Conservation (phyloP, 2,113 vertebrate species). For the Poeciliopsis prolifica region DNA sequence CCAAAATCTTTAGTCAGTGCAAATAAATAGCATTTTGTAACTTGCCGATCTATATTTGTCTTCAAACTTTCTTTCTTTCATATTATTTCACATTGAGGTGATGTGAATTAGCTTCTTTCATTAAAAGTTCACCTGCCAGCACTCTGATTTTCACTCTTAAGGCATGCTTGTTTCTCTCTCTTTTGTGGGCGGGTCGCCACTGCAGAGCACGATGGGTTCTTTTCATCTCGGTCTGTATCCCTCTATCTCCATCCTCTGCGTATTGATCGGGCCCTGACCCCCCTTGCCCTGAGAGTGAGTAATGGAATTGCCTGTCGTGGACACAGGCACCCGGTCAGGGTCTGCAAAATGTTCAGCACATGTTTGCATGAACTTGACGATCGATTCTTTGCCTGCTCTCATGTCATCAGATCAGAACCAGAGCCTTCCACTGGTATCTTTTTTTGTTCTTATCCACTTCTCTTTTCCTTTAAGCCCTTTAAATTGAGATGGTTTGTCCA, state of each 20-base stretch:
- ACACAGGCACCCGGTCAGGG: constrained; percentile 60
- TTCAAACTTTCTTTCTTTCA: neutral
- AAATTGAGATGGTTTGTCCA: constrained; percentile 22
- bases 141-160: constrained; percentile 24
- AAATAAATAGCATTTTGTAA: neutral
- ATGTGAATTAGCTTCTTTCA: neutral
- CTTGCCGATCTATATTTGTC: neutral
- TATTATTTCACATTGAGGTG: neutral
- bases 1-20: neutral
- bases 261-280: constrained; percentile 67
- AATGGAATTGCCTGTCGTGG: constrained; percentile 72
- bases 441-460: too few species aligned
- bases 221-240: constrained; percentile 46
- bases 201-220: constrained; percentile 23
- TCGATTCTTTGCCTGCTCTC: constrained; percentile 54
- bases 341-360: constrained; percentile 59
- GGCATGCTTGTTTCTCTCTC: constrained; percentile 32
- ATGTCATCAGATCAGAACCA: constrained; percentile 32
- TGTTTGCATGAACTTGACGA: constrained; percentile 49
- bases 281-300: constrained; percentile 59
- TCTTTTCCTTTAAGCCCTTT: too few species aligned
- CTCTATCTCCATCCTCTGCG: constrained; percentile 41
- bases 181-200: constrained; percentile 31
- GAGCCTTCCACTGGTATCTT: constrained; percentile 3
- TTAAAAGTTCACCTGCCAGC: constrained; percentile 10